phyloP scores from a whole-genome alignment of 1,140 invertebrate genomes.

The Plectrocnemia conspersa region DNA sequence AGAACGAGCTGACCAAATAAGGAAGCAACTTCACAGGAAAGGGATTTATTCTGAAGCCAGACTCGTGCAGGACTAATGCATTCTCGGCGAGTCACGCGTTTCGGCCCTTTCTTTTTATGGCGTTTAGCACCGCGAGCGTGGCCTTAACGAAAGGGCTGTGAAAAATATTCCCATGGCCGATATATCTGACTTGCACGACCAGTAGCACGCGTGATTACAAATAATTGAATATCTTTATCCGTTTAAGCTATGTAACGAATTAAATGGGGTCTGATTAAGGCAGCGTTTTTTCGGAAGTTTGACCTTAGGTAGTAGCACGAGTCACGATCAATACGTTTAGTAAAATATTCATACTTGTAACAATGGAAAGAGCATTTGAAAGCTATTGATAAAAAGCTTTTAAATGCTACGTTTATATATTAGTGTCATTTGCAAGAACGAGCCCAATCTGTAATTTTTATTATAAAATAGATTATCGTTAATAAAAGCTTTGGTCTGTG shows the following conservation, averaged over 20 bases:
- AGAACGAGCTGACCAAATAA: not conserved
- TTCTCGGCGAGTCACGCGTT: constrained; percentile 19
- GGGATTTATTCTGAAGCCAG: not conserved
- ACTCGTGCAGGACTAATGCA: constrained; percentile 23
- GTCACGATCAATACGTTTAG: too few relatives aligned
- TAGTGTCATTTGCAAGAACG: too few relatives aligned
- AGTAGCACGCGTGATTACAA: constrained; percentile 3
- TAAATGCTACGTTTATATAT: too few relatives aligned
- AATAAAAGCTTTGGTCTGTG: too few relatives aligned
- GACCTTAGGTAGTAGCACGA: too few relatives aligned
- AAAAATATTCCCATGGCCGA: not conserved
- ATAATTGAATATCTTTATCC: not conserved
- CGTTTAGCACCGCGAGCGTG: not conserved
- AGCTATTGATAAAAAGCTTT: too few relatives aligned
- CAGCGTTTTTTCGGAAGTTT: too few relatives aligned
- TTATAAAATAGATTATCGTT: too few relatives aligned
- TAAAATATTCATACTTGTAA: not conserved
- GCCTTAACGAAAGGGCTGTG: not conserved
- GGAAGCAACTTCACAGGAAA: constrained; percentile 10
- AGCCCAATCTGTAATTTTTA: too few relatives aligned
- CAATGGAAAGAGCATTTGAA: too few relatives aligned
- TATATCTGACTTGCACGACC: constrained; percentile 11
- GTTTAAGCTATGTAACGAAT: not conserved
- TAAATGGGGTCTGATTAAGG: not conserved
- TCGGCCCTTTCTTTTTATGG: constrained; percentile 4